Evolutionary conservation across 64 coral and sea anemone genomes (phyloP), one percentile per base, ranked within the genome.

Genomic region (Pocillopora damicornis): DNA sequence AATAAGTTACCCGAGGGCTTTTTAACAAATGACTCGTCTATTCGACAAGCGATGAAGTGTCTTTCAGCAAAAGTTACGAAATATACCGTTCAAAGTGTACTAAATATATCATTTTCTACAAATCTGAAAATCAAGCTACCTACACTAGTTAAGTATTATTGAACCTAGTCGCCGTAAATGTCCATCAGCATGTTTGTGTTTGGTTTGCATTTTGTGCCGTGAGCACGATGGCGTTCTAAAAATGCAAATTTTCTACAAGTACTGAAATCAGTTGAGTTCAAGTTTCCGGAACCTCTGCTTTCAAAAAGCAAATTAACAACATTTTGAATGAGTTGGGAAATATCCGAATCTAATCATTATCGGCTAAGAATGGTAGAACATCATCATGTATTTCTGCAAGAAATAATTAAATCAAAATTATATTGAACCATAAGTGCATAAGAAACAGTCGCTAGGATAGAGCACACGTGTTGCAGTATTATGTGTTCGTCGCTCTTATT

Each of bases 401-500:
- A 71, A 71, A 71, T 23, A 23, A 71, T 1, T 71, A 71, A 15
- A 17, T 7, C 42, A 15, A 69, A 71, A 25, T 64, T 35, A 5
- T 14, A 20, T 23, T 15, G 64, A 11, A 20, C 67, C 67, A 11
- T 66, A 13, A 64, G 26, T 18, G 34, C 79, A 15, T 83, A 23
- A 4, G 61, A 14, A 45, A 42, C 42, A 22, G 81, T 72, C 15
- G 45, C 81, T 73, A 25, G 20, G 42, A 85, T 30, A 57, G 10
- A 85, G 71, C 81, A 85, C 81, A 65, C 72, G 81, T 85, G 69
- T 5, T 13, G 10, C 81, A 58, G 58, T 72, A 72, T 23, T 25
- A 71, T 8, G 9, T 71, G 18, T 71, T 71, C 20, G 20, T 4
- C n/a, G 38, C 36, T 5, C 58, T 65, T 37, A 85, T 85, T 85